phyloP scores from a whole-genome alignment of 2,113 vertebrate species.

The human region DNA sequence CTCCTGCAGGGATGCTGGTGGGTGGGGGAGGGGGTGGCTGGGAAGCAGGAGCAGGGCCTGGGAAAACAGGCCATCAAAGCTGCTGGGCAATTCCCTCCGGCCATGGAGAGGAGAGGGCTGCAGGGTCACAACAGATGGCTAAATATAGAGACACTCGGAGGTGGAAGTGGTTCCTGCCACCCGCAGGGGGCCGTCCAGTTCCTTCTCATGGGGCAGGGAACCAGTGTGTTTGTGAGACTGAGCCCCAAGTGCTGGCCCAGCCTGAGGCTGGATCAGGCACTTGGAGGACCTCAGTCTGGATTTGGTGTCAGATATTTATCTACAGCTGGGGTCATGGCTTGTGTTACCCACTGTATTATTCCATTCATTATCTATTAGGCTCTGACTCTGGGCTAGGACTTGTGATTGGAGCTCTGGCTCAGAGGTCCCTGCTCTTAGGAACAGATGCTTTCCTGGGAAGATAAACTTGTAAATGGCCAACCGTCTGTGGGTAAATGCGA shows the following conservation, averaged over 20 bases:
- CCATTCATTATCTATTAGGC: not conserved
- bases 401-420: not conserved
- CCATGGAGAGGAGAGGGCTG: not conserved
- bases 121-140: slow-evolving; percentile 53
- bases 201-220: not conserved
- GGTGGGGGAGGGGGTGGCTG: not conserved
- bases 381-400: not conserved
- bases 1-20: not conserved
- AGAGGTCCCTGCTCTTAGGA: not conserved
- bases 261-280: not conserved
- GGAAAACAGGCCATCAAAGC: slow-evolving; percentile 74
- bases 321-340: too few species aligned
- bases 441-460: not conserved
- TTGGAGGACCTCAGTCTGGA: not conserved
- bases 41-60: slow-evolving; percentile 56
- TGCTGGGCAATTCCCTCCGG: slow-evolving; percentile 37
- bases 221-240: not conserved
- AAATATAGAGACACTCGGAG: slow-evolving; percentile 65
- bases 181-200: slow-evolving; percentile 3
- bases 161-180: slow-evolving; percentile 71
- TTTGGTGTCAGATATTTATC: not conserved
- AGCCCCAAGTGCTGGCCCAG: not conserved
- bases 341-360: not conserved
- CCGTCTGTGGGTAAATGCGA: not conserved
- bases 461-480: not conserved